phyloP scores from a whole-genome alignment of 2,113 vertebrate genomes.

The Stigmatopora argus region DNA sequence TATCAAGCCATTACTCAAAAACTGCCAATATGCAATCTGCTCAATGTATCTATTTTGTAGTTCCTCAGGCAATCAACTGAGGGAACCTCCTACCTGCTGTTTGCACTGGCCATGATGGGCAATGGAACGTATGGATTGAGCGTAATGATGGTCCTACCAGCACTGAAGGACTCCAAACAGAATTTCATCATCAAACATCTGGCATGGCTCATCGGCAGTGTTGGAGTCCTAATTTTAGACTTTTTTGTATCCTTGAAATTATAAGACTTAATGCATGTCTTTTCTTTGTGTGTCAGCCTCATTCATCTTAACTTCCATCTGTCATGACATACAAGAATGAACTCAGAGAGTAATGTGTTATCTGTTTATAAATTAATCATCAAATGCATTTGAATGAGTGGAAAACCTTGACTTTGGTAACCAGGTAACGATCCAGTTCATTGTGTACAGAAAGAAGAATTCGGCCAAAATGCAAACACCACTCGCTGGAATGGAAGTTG shows the following conservation, averaged over 20 bases:
- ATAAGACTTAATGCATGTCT: not conserved
- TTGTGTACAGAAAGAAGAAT: constrained; percentile 52
- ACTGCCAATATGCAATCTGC: not conserved
- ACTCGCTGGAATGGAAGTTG: constrained; percentile 49
- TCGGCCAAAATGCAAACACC: not conserved
- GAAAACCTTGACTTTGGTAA: constrained; percentile 54
- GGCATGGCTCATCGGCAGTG: constrained; percentile 68
- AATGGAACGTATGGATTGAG: constrained; percentile 61
- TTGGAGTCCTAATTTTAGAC: constrained; percentile 67
- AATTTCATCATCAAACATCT: constrained; percentile 65
- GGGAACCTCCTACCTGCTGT: constrained; percentile 64
- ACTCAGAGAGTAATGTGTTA: not conserved
- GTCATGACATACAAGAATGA: not conserved
- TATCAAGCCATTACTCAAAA: not conserved
- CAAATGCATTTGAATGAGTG: not conserved
- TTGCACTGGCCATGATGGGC: constrained; percentile 62
- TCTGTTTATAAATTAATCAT: not conserved
- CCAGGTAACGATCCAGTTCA: constrained; percentile 64
- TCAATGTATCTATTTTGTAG: constrained; percentile 22
- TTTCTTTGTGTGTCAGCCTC: not conserved
- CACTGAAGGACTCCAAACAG: constrained; percentile 33
- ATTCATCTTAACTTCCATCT: not conserved
- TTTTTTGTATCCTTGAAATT: constrained; percentile 67
- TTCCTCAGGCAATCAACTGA: constrained; percentile 66
- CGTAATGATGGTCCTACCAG: constrained; percentile 62